A percentile compares a stretch with the other conserved stretches of the same genome.
Evolutionary conservation across 2,113 vertebrate genomes (phyloP).

Genomic region (Platycercus adscitus): DNA sequence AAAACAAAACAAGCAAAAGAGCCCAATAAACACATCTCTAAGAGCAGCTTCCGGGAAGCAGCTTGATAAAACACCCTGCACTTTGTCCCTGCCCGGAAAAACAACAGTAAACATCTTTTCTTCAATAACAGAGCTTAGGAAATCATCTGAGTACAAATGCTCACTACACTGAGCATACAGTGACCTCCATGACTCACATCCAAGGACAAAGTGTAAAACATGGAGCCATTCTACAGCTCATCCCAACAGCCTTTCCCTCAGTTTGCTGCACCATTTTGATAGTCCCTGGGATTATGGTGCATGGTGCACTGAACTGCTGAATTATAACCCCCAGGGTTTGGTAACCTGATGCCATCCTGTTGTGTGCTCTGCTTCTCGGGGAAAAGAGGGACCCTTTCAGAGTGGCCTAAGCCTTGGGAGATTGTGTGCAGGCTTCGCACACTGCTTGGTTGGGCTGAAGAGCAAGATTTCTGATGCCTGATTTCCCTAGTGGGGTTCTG

Average conservation of each 20-base stretch:
- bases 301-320: background rate
- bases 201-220: background rate
- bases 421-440: background rate
- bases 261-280: background rate
- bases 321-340: background rate
- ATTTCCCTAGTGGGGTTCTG: background rate
- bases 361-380: background rate
- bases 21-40: background rate
- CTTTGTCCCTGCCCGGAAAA: constrained; percentile 16
- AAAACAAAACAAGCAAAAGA: background rate
- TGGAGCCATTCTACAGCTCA: background rate
- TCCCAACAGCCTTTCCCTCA: background rate
- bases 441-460: background rate
- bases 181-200: background rate
- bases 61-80: background rate
- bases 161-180: background rate
- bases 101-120: background rate
- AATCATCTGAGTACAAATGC: constrained; percentile 37
- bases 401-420: background rate
- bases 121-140: background rate
- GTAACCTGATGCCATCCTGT: background rate
- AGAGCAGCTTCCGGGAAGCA: background rate
- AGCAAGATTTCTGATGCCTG: background rate
- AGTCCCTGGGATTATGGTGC: background rate
- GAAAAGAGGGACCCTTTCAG: background rate